Conservation (phyloP, 2,888 invertebrate species). For the Xestia rhomboidea region DNA sequence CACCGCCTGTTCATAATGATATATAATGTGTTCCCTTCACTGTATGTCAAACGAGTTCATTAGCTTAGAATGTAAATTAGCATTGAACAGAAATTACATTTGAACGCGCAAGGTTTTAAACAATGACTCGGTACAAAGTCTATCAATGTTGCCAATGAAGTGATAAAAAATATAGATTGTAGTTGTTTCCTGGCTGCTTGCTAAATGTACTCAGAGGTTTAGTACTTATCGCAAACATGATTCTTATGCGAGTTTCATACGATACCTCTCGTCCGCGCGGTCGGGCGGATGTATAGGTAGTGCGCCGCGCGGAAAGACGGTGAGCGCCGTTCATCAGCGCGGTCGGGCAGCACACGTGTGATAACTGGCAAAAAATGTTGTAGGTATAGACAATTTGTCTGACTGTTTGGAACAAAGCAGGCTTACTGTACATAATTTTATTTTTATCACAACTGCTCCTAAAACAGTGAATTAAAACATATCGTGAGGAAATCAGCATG, state of each 20-base stretch:
- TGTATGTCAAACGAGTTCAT: neutral
- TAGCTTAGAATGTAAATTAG: conserved; percentile 26
- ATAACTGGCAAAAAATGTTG: too few relatives aligned
- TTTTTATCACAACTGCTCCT: too few relatives aligned
- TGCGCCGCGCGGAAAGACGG: too few relatives aligned
- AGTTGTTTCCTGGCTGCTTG: neutral
- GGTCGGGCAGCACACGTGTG: too few relatives aligned
- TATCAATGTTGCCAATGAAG: neutral
- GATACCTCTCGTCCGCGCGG: too few relatives aligned
- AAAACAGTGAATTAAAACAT: too few relatives aligned
- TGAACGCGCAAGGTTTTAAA: conserved; percentile 32
- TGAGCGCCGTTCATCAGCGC: too few relatives aligned
- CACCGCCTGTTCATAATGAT: too few relatives aligned
- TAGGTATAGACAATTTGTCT: too few relatives aligned
- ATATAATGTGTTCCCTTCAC: conserved; percentile 11
- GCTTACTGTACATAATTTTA: neutral
- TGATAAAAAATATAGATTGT: neutral
- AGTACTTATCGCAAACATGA: neutral
- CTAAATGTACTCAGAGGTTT: neutral
- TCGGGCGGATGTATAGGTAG: too few relatives aligned
- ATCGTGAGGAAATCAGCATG: too few relatives aligned
- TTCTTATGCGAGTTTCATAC: neutral
- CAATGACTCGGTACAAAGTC: neutral
- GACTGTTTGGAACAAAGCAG: neutral
- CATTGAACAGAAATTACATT: conserved; percentile 35